Evolutionary conservation across 1,140 invertebrate genomes (phyloP).

Genomic region (Drosophila burlai): DNA sequence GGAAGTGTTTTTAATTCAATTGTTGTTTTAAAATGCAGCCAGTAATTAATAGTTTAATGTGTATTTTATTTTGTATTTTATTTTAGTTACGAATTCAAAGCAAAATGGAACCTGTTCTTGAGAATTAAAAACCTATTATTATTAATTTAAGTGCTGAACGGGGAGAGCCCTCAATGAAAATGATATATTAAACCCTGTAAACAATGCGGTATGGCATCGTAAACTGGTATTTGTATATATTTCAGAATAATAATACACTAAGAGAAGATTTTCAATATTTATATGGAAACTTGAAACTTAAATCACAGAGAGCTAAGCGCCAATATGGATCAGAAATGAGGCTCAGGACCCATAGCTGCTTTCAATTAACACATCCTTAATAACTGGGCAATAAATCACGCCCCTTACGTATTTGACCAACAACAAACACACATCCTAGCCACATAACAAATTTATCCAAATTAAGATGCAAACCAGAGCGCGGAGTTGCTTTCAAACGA

Average conservation of each 20-base stretch:
- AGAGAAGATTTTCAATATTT: not conserved
- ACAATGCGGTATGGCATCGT: not conserved
- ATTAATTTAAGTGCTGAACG: not conserved
- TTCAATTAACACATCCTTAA: slow-evolving; percentile 34
- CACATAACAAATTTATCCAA: slow-evolving; percentile 40
- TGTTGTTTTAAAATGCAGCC: not conserved
- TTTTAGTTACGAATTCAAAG: not conserved
- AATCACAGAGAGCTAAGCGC: not conserved
- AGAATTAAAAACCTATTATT: slow-evolving; percentile 1
- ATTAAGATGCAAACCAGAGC: slow-evolving; percentile 37
- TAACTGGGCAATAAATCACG: slow-evolving; percentile 37
- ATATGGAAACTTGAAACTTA: not conserved
- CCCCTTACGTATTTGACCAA: not conserved
- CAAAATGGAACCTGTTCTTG: not conserved
- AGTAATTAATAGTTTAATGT: not conserved
- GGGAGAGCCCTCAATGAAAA: not conserved
- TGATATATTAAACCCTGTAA: not conserved
- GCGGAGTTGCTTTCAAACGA: slow-evolving; percentile 8
- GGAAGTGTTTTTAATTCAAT: not conserved
- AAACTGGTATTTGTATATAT: not conserved
- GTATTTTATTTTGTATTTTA: not conserved
- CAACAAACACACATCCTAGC: not conserved
- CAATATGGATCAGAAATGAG: not conserved
- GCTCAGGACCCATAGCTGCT: slow-evolving; percentile 12
- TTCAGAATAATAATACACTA: not conserved